Conservation (phyloP, 2,888 invertebrate genomes). For the Elmis aenea region DNA sequence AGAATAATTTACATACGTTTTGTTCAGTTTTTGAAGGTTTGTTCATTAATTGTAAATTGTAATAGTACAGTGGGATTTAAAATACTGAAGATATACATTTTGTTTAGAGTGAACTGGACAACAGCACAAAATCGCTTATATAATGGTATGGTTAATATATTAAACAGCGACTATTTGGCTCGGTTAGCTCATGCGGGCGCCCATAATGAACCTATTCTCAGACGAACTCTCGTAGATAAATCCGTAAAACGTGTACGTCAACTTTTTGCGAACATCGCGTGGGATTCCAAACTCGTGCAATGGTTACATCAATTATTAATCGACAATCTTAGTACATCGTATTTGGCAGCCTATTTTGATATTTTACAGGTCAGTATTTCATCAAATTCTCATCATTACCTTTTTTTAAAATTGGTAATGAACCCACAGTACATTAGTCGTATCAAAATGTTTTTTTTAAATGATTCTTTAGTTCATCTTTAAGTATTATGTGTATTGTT, state of each 20-base stretch:
- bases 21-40: too few species aligned
- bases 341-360: slow-evolving; percentile 70
- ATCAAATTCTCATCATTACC: too few species aligned
- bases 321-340: slow-evolving; percentile 60
- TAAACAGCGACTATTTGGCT: slow-evolving; percentile 62
- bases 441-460: too few species aligned
- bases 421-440: too few species aligned
- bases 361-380: slow-evolving; percentile 66
- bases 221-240: slow-evolving; percentile 66
- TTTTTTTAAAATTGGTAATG: too few species aligned
- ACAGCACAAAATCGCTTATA: slow-evolving; percentile 61
- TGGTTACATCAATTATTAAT: slow-evolving; percentile 73
- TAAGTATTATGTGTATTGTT: too few species aligned
- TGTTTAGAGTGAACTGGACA: slow-evolving; percentile 62
- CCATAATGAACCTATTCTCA: slow-evolving; percentile 62
- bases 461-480: too few species aligned
- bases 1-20: too few species aligned
- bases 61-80: too few species aligned
- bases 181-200: slow-evolving; percentile 57
- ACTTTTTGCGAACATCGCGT: slow-evolving; percentile 63
- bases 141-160: slow-evolving; percentile 57
- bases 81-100: too few species aligned
- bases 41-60: too few species aligned
- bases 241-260: slow-evolving; percentile 63
- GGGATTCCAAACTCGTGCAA: slow-evolving; percentile 67